phyloP scores from a whole-genome alignment of 1,140 invertebrate species.

The Nebria ingens region DNA sequence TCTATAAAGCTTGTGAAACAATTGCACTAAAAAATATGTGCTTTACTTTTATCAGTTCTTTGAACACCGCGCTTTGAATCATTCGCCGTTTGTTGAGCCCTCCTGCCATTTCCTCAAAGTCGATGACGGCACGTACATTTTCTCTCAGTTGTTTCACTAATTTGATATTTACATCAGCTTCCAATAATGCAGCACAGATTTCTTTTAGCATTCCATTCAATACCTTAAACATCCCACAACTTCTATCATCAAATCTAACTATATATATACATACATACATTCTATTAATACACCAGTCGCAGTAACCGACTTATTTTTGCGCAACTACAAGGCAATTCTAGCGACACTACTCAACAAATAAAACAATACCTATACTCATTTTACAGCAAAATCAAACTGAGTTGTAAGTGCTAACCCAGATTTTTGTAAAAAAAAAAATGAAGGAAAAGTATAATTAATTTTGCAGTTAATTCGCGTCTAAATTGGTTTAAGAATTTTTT shows the following conservation, averaged over 20 bases:
- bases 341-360: not conserved
- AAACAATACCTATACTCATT: no score
- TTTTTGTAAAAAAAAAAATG: no score
- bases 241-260: slow-evolving; percentile 3
- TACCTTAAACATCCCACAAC: slow-evolving; percentile 62
- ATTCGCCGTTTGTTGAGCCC: slow-evolving; percentile 96
- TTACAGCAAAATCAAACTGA: no score
- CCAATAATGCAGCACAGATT: slow-evolving; percentile 91
- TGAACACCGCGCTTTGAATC: slow-evolving; percentile 98
- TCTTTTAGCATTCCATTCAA: slow-evolving; percentile 99
- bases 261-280: slow-evolving; percentile 14
- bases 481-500: no score
- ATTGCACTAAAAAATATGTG: slow-evolving; percentile 6
- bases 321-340: not conserved
- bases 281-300: slow-evolving; percentile 8
- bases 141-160: slow-evolving; percentile 93
- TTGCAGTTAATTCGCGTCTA: no score
- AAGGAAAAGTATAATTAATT: no score
- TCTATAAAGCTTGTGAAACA: not conserved
- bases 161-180: slow-evolving; percentile 98
- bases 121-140: slow-evolving; percentile 96
- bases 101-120: slow-evolving; percentile 99
- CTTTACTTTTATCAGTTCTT: slow-evolving; percentile 97
- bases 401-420: no score
- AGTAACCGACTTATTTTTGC: not conserved